phyloP scores from a whole-genome alignment of 92 coral and sea anemone species.

The Zoanthus solanderi region DNA sequence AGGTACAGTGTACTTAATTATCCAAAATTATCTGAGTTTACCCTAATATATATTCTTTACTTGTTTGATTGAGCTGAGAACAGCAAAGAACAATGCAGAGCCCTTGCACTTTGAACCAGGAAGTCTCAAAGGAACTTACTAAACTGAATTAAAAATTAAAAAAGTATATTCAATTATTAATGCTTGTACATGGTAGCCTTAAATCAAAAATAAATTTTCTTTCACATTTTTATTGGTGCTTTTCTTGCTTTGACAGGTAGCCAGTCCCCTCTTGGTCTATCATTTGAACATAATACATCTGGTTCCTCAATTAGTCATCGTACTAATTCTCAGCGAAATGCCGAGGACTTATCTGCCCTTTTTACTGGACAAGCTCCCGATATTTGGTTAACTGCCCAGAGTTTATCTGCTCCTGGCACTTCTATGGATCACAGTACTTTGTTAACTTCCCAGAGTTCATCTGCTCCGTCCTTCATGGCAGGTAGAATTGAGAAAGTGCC shows the following conservation, averaged over 20 bases:
- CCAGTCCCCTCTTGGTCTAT: not conserved
- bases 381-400: not conserved
- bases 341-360: slow-evolving; percentile 4
- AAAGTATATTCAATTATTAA: not conserved
- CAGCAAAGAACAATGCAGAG: no score
- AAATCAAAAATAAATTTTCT: not conserved
- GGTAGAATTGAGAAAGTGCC: slow-evolving; percentile 57
- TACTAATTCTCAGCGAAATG: not conserved
- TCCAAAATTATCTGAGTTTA: no score
- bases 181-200: not conserved
- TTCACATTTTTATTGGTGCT: slow-evolving; percentile 8
- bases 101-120: no score
- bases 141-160: not conserved
- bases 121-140: not conserved
- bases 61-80: no score
- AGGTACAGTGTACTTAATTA: no score
- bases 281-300: not conserved
- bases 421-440: not conserved
- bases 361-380: not conserved
- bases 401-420: not conserved
- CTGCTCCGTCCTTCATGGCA: slow-evolving; percentile 22
- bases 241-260: slow-evolving; percentile 6
- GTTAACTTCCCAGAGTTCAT: not conserved
- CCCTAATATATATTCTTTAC: no score
- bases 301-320: not conserved